A percentile compares a stretch with the other conserved stretches of the same genome.
Conservation (phyloP, 2,888 invertebrate genomes). For the Drosophila trichaetosa region DNA sequence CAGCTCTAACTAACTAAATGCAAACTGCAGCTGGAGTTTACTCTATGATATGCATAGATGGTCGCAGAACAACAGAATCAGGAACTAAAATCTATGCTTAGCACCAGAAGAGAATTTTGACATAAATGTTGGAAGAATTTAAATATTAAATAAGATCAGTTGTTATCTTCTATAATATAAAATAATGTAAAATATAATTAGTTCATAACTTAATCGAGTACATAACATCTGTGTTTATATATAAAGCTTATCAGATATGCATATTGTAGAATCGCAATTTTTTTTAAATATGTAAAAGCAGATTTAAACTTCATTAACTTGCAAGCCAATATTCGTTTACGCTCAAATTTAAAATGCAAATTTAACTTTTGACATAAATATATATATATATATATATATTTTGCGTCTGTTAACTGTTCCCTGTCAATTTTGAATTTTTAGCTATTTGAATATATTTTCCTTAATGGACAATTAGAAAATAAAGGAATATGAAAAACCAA, state of each 20-base stretch:
- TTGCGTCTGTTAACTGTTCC: neutral
- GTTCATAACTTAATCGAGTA: too few relatives aligned
- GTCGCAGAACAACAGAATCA: neutral
- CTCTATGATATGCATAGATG: constrained; percentile 32
- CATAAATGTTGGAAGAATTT: neutral
- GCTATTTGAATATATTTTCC: neutral
- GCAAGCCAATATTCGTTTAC: too few relatives aligned
- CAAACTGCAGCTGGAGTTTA: constrained; percentile 34
- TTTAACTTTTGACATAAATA: neutral
- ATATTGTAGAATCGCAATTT: too few relatives aligned
- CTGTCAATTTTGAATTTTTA: neutral
- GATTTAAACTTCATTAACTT: too few relatives aligned
- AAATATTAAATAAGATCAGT: neutral
- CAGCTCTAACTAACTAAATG: constrained; percentile 41
- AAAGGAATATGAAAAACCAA: neutral
- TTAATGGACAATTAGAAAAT: neutral
- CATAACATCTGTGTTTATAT: too few relatives aligned
- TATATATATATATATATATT: neutral
- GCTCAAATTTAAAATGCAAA: neutral
- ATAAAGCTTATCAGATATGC: too few relatives aligned
- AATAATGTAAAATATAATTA: too few relatives aligned
- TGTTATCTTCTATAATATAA: too few relatives aligned
- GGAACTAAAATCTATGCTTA: neutral
- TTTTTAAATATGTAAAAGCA: too few relatives aligned
- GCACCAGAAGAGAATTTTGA: neutral